Base-by-base conservation (phyloP, 2,113 vertebrate species). In the Cynoglossus semilaevis region DNA sequence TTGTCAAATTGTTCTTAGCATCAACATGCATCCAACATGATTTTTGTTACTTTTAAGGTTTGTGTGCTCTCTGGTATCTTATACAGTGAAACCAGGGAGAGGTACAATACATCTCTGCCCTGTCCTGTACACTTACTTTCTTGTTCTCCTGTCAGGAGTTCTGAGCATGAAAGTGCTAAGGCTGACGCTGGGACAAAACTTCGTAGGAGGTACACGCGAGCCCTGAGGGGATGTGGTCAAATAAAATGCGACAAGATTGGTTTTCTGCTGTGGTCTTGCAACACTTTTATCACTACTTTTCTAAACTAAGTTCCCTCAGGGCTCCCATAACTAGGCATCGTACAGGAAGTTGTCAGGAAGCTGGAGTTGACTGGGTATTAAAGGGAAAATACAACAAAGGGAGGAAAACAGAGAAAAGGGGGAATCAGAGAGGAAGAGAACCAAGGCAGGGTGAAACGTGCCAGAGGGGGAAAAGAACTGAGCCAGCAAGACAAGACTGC, bases 341-440 rank as follows among this genome's bases (percentile, higher is more conserved):
- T 42, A 54, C 46, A 63, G 58, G 49, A 71, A 65, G 76, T 63
- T 71, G 62, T 66, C 65, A 57, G 43, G 11, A 45, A 75, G 76
- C 58, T 66, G 45, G 18, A 72, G 52, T 47, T 47, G 63, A 72
- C 61, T 62, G 29, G 11, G 51, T 61, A 55, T 59, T 65, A 51
- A 67, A 72, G 63, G 5, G 10, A 51, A 59, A 63, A 63, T 45
- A 48, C 16, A 9, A 58, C 71, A 58, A 58, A 67, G n/a, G 48
- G 36, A 48, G 44, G 7, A 22, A 46, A 64, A 47, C 52, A 51
- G 62, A 63, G 57, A 62, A 38, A 16, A 53, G 38, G 48, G 48
- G 68, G 62, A 29, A 80, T 77, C 71, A 76, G 46, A 76, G 56
- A 67, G 57, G 44, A 59, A 43, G 38, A 52, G 53, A 76, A 72